Evolutionary conservation across 2,888 invertebrate genomes (phyloP).

Genomic region (Patella depressa): DNA sequence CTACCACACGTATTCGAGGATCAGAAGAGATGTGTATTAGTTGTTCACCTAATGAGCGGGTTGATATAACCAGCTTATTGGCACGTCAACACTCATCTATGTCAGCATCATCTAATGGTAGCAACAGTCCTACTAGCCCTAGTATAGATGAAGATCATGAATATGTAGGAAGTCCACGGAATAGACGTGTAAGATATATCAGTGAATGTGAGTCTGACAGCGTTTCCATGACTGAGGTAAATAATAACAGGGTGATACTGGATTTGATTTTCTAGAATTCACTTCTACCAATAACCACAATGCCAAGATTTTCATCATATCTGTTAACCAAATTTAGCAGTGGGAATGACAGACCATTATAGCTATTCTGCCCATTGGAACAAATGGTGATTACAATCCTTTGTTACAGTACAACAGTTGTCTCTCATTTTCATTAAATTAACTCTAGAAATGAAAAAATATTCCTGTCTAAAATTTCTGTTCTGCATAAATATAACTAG

Average conservation of each 20-base stretch:
- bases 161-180: conserved; percentile 50
- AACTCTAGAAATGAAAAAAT: no score
- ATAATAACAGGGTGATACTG: conserved; percentile 3
- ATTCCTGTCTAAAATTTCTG: no score
- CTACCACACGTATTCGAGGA: conserved; percentile 66
- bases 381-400: not conserved
- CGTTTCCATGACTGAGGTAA: conserved; percentile 54
- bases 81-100: conserved; percentile 51
- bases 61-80: conserved; percentile 67
- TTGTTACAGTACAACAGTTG: not conserved
- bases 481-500: no score
- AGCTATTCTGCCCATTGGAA: not conserved
- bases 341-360: no score
- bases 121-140: conserved; percentile 36
- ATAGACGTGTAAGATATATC: conserved; percentile 38
- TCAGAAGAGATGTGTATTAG: conserved; percentile 65
- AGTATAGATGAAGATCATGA: conserved; percentile 56
- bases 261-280: no score
- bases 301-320: no score
- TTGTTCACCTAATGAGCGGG: conserved; percentile 66
- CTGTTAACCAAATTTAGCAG: not conserved
- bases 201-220: conserved; percentile 54
- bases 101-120: conserved; percentile 28
- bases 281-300: no score
- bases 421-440: no score